Base-by-base conservation (phyloP, 2,888 invertebrate genomes). In the Chymomyza caudatula region DNA sequence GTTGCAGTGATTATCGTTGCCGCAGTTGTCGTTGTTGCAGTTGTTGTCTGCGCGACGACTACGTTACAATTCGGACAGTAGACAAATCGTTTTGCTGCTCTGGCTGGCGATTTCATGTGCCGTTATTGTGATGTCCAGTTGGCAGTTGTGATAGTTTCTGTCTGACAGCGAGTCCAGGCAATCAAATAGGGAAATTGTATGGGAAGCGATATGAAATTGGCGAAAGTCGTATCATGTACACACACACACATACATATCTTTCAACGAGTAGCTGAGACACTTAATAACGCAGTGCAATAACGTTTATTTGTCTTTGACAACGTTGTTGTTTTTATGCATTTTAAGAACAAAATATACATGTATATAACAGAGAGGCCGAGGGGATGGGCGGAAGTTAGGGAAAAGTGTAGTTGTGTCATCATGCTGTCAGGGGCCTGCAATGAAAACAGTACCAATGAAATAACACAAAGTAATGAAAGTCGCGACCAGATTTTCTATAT, bases 1-100 rank as follows among this genome's bases (percentile, higher is more conserved):
- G 47, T 47, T 47, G 47, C n/a, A n/a, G n/a, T n/a, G n/a, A n/a
- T 42, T 47, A 11, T 22, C 53, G 56, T 65, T 52, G 65, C 65
- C 52, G 55, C 68, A 20, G 19, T 44, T 44, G 44, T 20, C 4
- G 17, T 51, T 20, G 51, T 22, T 51, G 51, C 51, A 51, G 15
- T 15, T 47, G 47, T 47, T 47, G 47, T 13, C 17, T 13, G 47
- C 47, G 47, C 19, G 19, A 47, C 19, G 19, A 47, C 47, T 15
- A 5, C 15, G 51, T 51, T 22, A 22, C 51, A 51, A 20, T 19
- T 51, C 13, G 51, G 51, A 51, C 51, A 20, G 15, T 8, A 51
- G 51, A 51, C 51, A 51, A 51, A 51, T 51, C 51, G 51, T 51
- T 51, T 51, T 51, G 51, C 15, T 20, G 19, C 13, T n/a, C n/a